These are phyloP conservation scores for Ophion ellenae DNA, from an alignment of 2,888 invertebrate genomes.

Conservation along the genomic window DNA sequence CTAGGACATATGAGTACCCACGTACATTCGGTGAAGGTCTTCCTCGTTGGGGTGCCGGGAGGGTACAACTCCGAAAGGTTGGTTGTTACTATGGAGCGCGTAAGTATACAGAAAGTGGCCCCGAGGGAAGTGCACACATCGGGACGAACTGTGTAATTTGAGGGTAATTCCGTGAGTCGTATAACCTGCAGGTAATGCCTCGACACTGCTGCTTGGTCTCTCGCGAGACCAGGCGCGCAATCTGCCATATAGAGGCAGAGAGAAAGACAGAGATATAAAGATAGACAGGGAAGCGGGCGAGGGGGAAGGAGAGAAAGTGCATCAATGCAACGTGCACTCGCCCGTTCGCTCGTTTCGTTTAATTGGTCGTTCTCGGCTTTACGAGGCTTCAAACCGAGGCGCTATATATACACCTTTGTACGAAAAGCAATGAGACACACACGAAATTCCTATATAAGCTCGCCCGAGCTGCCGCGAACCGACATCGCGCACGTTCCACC, in stretches of 20 bases:
- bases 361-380: slow-evolving; percentile 81
- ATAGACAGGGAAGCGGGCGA: slow-evolving; percentile 61
- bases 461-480: slow-evolving; percentile 7
- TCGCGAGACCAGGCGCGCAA: slow-evolving; percentile 65
- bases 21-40: slow-evolving; percentile 29
- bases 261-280: slow-evolving; percentile 60
- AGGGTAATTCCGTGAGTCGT: slow-evolving; percentile 80
- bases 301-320: slow-evolving; percentile 69
- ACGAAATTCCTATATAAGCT: slow-evolving; percentile 32
- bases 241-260: slow-evolving; percentile 73
- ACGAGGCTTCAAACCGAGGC: slow-evolving; percentile 78
- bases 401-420: slow-evolving; percentile 55
- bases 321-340: slow-evolving; percentile 69
- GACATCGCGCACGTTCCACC: slow-evolving; percentile 24
- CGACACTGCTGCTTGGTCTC: slow-evolving; percentile 57
- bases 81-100: slow-evolving; percentile 73
- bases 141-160: slow-evolving; percentile 80
- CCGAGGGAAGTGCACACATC: slow-evolving; percentile 77
- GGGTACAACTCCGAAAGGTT: slow-evolving; percentile 52
- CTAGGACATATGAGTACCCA: not conserved
- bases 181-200: slow-evolving; percentile 78
- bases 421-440: slow-evolving; percentile 33
- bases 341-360: slow-evolving; percentile 78
- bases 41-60: slow-evolving; percentile 16
- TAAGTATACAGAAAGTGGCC: slow-evolving; percentile 73